Conservation (phyloP, 2,113 vertebrate species). For the Gadus chalcogrammus region DNA sequence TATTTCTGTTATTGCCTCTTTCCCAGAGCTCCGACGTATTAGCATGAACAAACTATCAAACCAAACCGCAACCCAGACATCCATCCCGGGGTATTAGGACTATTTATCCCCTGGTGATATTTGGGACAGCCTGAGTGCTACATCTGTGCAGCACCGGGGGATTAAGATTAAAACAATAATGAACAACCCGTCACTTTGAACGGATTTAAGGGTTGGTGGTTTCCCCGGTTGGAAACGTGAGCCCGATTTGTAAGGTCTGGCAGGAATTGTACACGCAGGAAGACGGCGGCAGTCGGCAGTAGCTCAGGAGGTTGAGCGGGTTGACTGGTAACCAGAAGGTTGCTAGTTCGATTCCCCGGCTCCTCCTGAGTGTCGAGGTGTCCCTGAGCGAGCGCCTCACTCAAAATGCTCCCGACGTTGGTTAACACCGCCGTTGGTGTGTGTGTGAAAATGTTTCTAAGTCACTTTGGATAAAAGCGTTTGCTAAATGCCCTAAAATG, state of each 20-base stretch:
- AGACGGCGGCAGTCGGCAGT: too few species aligned
- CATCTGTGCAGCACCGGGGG: slow-evolving; percentile 12
- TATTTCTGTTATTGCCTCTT: slow-evolving; percentile 27
- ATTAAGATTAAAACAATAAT: slow-evolving; percentile 47
- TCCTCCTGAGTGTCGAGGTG: too few species aligned
- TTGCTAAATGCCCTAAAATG: too few species aligned
- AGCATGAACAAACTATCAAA: neutral
- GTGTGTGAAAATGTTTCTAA: too few species aligned
- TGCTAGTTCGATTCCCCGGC: too few species aligned
- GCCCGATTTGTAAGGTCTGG: neutral
- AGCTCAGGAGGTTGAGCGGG: too few species aligned
- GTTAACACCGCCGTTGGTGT: too few species aligned
- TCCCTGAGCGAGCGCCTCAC: too few species aligned
- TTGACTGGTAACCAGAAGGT: too few species aligned
- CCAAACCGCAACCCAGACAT: neutral
- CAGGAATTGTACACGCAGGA: too few species aligned
- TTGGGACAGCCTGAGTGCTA: slow-evolving; percentile 5
- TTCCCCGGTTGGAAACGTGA: slow-evolving; percentile 16
- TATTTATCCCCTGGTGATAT: slow-evolving; percentile 18
- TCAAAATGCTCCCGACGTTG: too few species aligned
- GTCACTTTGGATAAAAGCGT: too few species aligned
- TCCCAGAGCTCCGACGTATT: slow-evolving; percentile 11
- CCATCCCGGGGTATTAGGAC: neutral
- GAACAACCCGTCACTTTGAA: slow-evolving; percentile 30
- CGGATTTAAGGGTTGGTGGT: slow-evolving; percentile 5